A percentile compares a stretch with the other conserved stretches of the same genome.
Conservation (phyloP, 23 tunicate genomes). For the Halocynthia roretzi region DNA sequence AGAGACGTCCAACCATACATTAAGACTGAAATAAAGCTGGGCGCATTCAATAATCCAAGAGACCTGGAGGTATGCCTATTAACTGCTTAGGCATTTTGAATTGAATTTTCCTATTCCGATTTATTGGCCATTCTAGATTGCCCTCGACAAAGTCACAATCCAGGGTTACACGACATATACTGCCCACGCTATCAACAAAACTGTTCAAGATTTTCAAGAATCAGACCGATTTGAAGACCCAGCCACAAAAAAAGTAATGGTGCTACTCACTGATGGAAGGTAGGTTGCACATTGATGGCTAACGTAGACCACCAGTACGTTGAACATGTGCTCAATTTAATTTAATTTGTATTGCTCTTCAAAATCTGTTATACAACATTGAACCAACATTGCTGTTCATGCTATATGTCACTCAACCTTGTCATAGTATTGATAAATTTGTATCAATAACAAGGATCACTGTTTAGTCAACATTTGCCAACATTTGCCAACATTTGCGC, state of each 20-base stretch:
- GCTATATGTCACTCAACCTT: no score
- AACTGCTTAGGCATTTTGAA: not conserved
- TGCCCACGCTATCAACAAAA: conserved; percentile 53
- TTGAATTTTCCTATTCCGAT: not conserved
- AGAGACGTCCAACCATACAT: conserved; percentile 37
- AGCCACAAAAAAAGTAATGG: conserved; percentile 39
- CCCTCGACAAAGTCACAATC: conserved; percentile 42
- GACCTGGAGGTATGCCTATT: conserved; percentile 41
- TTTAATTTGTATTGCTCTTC: no score
- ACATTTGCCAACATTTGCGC: no score
- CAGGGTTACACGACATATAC: conserved; percentile 70
- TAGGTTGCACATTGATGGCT: not conserved
- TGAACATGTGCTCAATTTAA: no score
- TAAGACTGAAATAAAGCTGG: conserved; percentile 50
- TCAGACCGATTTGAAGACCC: conserved; percentile 36
- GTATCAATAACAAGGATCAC: no score
- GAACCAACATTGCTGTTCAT: no score
- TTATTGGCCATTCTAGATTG: conserved; percentile 15
- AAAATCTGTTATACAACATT: no score
- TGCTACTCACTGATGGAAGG: conserved; percentile 78
- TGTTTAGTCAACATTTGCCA: no score
- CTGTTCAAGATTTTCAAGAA: conserved; percentile 47
- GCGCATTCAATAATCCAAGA: conserved; percentile 35
- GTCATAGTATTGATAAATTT: no score
- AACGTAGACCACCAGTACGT: no score